A percentile compares a stretch with the other conserved stretches of the same genome.
These are phyloP conservation scores for Pyrgilauda ruficollis DNA, from an alignment of 2,113 vertebrate species.

Conservation along the genomic window DNA sequence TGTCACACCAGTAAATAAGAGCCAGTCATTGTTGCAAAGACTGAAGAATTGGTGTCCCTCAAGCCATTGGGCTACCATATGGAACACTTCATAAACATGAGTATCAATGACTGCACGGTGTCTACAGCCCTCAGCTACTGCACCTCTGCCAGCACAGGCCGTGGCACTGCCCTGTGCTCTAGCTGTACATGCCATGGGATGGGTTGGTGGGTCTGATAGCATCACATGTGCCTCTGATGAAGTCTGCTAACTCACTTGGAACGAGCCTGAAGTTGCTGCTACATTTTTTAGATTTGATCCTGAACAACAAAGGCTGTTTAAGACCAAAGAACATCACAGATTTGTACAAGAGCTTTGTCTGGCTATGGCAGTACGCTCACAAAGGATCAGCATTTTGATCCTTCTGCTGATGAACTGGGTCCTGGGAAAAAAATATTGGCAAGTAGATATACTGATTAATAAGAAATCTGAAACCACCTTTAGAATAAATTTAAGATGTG, in stretches of 20 bases:
- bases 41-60: background rate
- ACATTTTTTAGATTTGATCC: background rate
- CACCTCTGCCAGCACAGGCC: background rate
- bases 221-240: background rate
- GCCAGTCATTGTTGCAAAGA: background rate
- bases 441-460: constrained; percentile 30
- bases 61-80: background rate
- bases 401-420: background rate
- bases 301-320: background rate
- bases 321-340: background rate
- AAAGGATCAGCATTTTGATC: background rate
- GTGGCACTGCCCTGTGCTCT: background rate
- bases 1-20: background rate
- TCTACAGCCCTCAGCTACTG: background rate
- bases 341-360: background rate
- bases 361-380: background rate
- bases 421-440: background rate
- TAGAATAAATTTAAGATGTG: constrained; percentile 21
- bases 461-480: constrained; percentile 34
- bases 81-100: background rate
- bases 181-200: background rate
- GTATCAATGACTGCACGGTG: accelerated
- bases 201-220: background rate
- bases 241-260: background rate
- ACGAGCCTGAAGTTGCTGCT: background rate